Conservation (phyloP, 2,113 vertebrate genomes). For the Channa maculata region DNA sequence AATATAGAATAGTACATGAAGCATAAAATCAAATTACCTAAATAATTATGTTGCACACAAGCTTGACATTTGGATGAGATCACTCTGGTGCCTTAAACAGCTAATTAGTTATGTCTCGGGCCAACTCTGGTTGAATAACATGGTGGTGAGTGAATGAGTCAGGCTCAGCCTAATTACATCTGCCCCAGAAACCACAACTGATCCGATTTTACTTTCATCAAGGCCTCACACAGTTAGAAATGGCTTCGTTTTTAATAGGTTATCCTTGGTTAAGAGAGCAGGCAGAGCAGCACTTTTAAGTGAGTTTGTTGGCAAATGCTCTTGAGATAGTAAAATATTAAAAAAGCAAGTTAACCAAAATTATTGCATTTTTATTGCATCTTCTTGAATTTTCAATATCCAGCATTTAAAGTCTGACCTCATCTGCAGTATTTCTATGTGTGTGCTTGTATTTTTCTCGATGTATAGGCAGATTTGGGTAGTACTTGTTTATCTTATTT, state of each 20-base stretch:
- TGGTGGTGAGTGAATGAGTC: background rate
- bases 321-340: too few relatives aligned
- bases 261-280: background rate
- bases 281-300: background rate
- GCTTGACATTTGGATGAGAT: background rate
- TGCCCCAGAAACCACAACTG: background rate
- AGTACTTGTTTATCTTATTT: slow-evolving; percentile 9
- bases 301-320: too few relatives aligned
- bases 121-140: background rate
- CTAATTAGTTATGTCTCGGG: background rate
- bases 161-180: background rate
- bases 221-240: background rate
- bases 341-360: too few relatives aligned
- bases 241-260: background rate
- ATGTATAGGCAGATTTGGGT: background rate
- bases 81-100: background rate
- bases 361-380: background rate
- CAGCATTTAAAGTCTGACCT: slow-evolving; percentile 15
- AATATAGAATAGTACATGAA: background rate
- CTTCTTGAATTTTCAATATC: background rate
- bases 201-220: background rate
- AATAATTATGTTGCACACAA: background rate
- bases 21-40: background rate
- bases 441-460: background rate
- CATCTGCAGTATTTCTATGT: background rate